phyloP scores from a whole-genome alignment of 2,888 invertebrate genomes.

The Microchrysa polita region DNA sequence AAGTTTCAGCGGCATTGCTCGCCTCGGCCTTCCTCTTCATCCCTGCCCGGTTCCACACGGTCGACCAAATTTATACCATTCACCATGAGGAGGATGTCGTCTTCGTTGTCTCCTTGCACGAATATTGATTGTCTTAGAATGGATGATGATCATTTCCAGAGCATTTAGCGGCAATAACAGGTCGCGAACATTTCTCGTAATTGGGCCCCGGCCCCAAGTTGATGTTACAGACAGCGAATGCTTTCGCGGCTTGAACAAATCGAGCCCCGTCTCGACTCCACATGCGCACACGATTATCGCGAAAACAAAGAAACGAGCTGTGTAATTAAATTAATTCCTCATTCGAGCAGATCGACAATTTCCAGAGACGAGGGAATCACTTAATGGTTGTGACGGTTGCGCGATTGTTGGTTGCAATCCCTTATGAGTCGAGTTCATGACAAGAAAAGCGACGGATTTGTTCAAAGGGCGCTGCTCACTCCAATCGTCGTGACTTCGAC shows the following conservation, averaged over 20 bases:
- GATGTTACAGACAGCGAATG: conserved; percentile 11
- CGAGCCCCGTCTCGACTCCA: not conserved
- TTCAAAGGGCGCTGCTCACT: too few species aligned
- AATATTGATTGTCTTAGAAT: too few species aligned
- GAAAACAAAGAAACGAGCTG: conserved; percentile 35
- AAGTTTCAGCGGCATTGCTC: too few species aligned
- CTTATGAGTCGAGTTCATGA: not conserved
- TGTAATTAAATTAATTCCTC: conserved; percentile 41
- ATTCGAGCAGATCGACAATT: conserved; percentile 28
- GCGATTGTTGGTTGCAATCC: conserved; percentile 12
- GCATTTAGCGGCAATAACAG: conserved; percentile 30
- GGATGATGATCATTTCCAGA: too few species aligned
- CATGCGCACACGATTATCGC: not conserved
- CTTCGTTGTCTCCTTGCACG: too few species aligned
- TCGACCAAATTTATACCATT: not conserved
- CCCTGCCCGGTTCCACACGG: not conserved
- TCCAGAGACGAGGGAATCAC: conserved; percentile 26
- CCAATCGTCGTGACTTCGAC: too few species aligned
- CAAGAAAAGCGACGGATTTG: too few species aligned
- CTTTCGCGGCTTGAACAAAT: not conserved
- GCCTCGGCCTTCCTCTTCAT: not conserved
- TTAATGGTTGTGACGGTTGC: conserved; percentile 30
- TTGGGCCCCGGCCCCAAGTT: conserved; percentile 21
- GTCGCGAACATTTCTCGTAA: conserved; percentile 31
- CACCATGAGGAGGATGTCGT: too few species aligned